Conservation (phyloP, 2,888 invertebrate species). For the Tuberolachnus salignus region DNA sequence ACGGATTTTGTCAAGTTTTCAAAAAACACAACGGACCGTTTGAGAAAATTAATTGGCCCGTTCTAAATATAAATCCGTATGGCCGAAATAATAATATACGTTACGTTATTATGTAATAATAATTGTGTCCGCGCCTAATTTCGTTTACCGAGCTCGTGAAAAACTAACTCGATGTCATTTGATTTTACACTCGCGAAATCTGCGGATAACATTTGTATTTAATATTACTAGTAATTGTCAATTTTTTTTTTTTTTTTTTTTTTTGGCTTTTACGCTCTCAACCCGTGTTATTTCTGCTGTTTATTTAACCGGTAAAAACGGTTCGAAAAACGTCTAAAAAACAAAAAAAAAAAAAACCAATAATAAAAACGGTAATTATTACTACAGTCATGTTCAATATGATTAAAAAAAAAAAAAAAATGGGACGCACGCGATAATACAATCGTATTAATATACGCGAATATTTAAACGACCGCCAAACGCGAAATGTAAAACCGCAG, state of each 20-base stretch:
- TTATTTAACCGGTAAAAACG: too few relatives aligned
- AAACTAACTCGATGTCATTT: neutral
- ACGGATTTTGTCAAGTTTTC: neutral
- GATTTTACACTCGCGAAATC: neutral
- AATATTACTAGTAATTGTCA: too few relatives aligned
- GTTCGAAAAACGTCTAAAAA: conserved; percentile 22
- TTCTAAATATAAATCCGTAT: neutral
- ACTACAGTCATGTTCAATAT: neutral
- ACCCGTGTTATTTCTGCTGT: too few relatives aligned
- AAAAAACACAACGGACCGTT: neutral
- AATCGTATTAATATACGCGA: too few relatives aligned
- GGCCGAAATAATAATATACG: neutral
- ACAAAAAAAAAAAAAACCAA: conserved; percentile 13
- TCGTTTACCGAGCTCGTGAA: conserved; percentile 1
- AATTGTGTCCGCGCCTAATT: neutral
- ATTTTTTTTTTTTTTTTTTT: too few relatives aligned
- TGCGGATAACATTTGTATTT: neutral
- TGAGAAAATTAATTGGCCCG: neutral
- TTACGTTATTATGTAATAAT: neutral
- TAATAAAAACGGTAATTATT: neutral
- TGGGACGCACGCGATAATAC: neutral
- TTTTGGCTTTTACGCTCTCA: neutral
- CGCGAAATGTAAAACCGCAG: conserved; percentile 16
- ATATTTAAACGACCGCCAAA: too few relatives aligned
- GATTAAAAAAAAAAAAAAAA: too few relatives aligned